Base-by-base conservation (phyloP, 2,888 invertebrate genomes). In the Caradrina kadenii region DNA sequence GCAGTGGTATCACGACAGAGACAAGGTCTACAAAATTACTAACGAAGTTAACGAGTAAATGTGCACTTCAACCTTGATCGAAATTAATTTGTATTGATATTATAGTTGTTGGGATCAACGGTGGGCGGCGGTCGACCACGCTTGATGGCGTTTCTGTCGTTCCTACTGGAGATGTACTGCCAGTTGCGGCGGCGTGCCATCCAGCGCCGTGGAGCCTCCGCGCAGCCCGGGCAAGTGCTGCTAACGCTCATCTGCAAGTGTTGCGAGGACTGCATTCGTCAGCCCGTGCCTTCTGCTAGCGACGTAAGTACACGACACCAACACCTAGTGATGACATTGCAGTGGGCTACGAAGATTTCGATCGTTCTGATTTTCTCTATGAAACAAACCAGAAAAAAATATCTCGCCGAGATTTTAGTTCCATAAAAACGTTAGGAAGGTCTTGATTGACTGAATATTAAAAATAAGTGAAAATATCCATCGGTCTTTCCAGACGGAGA, bases 81-180 rank as follows among this genome's bases (percentile, higher is more conserved):
- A 15, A 61, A 50, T 21, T 19, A 0, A 22, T 45, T 52, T 53
- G 10, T 71, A 6, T 26, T 26, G 0, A 31, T 11, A 15, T 22
- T 77, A 0, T 89, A 96, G 96, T 90, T 97, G 73, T 90, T 97
- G 63, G 94, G 97, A 69, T 90, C 96, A 1, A 83, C 94, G 76
- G 96, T 92, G 86, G 94, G 94, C 88, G 97, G 97, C 65, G 97
- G 97, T 17, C 96, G 97, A 63, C 97, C 97, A 50, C 96, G 97
- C 73, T 97, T 97, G 89, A 98, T 97, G 88, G 98, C 98, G 81
- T 98, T 98, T 96, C 98, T 98, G 96, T 98, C 98, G 92, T 98
- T 98, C 96, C 96, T 98, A 80, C 98, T 98, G 86, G 98, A 98
- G 96, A 98, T 98, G 97, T 98, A 98, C 93, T 98, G 98, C 90